Base-by-base conservation (phyloP, 2,888 invertebrate species). In the Malacosoma neustria region DNA sequence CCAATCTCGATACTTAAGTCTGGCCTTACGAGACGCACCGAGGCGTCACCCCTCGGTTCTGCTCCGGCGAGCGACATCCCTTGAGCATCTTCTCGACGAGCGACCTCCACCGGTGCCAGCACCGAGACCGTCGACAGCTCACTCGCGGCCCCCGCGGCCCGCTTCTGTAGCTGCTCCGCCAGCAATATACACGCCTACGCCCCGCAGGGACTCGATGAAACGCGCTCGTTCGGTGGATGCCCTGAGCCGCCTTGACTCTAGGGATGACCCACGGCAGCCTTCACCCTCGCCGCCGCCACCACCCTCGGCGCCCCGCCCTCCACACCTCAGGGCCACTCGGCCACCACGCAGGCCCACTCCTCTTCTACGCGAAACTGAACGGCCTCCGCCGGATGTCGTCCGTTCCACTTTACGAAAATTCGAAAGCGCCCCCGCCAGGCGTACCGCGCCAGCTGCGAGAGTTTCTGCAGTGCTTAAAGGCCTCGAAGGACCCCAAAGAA, bases 311-410 rank as follows among this genome's bases (percentile, higher is more conserved):
- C 57, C 58, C 32, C 61, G 55, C 6, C 65, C 66, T 87, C 89
- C 48, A n/a, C 47, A 47, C 11, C 88, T 58, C 46, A 56, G 73
- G 40, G 22, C 64, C 49, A 89, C 85, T 88, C 51, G 87, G 80
- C 48, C 91, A 87, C 55, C 75, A 40, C 57, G 61, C 35, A 53
- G 69, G 11, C 53, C 72, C 40, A 55, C 63, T 33, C 55, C 94
- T 90, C 63, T 93, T 32, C 46, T 77, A 55, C 47, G 79, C 51
- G 52, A 74, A 51, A 43, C 88, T 88, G 55, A 87, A 90, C 51
- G 87, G 82, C 97, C 97, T 1, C 96, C 96, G 11, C 92, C 93
- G 1, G 96, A 97, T 82, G 90, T 96, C 48, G 97, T 97, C 41
- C 94, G 93, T 56, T 92, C 94, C 42, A 92, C 95, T 9, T 89